Percentiles rank a stretch among this genome's conserved stretches.
Conservation (phyloP, 2,797 vertebrate genomes). For the Crenichthys baileyi region DNA sequence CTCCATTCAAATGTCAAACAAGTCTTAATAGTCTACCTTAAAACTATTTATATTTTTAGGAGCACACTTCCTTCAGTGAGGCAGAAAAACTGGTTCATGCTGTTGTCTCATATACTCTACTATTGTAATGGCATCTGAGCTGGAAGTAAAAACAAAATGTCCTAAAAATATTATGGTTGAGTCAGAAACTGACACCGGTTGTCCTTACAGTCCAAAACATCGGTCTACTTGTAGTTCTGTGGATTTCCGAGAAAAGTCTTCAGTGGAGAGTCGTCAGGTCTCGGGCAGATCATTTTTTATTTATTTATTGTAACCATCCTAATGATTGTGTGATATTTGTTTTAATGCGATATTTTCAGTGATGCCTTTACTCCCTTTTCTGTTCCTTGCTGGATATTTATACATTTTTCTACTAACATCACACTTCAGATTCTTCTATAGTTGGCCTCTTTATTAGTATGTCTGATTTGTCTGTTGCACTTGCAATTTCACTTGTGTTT, state of each 20-base stretch:
- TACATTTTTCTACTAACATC: background rate
- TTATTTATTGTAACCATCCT: no score
- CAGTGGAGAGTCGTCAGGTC: no score
- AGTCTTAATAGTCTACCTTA: background rate
- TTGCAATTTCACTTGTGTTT: background rate
- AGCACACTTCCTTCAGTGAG: background rate
- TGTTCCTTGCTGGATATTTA: background rate
- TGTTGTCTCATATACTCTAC: background rate
- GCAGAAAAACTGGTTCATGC: background rate
- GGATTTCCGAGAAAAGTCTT: background rate
- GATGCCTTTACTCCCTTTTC: no score
- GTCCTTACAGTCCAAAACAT: background rate
- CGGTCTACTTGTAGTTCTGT: background rate
- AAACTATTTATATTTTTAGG: background rate
- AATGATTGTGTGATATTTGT: no score
- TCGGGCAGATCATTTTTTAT: no score
- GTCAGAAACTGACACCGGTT: background rate
- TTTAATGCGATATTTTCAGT: no score
- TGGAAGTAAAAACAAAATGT: background rate
- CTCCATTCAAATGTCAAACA: background rate
- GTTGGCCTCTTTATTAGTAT: background rate
- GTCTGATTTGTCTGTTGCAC: background rate
- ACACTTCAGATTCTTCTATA: background rate
- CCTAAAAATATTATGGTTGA: background rate
- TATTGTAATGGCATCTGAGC: background rate